phyloP scores from a whole-genome alignment of 2,113 vertebrate genomes.

The Nothoprocta pentlandii region DNA sequence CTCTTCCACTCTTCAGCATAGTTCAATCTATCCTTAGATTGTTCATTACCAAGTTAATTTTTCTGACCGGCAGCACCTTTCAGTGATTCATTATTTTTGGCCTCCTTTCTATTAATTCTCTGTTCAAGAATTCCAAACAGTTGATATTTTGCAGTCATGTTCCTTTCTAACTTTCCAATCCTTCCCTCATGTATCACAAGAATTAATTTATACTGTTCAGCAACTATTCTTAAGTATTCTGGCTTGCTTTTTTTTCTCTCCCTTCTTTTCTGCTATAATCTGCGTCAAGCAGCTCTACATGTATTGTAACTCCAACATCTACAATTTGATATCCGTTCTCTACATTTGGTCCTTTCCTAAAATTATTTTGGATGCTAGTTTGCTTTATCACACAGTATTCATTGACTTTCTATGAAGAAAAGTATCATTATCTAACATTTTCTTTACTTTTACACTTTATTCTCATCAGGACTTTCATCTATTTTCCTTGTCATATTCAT shows the following conservation, averaged over 20 bases:
- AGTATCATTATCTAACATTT: background rate
- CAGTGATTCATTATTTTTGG: fast-evolving
- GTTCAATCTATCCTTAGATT: background rate
- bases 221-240: background rate
- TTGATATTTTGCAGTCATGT: background rate
- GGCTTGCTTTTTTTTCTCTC: background rate
- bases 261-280: background rate
- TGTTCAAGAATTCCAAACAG: background rate
- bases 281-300: background rate
- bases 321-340: background rate
- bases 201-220: background rate
- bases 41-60: background rate
- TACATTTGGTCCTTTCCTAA: background rate
- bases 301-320: background rate
- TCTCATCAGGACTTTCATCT: background rate
- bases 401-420: background rate
- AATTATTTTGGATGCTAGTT: background rate
- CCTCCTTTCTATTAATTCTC: background rate
- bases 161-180: background rate
- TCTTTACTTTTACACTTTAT: background rate
- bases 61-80: background rate
- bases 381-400: background rate
- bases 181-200: background rate
- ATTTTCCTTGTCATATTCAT: background rate
- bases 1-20: background rate